Conservation (phyloP, 2,888 invertebrate genomes). For the Hypsopygia costalis region DNA sequence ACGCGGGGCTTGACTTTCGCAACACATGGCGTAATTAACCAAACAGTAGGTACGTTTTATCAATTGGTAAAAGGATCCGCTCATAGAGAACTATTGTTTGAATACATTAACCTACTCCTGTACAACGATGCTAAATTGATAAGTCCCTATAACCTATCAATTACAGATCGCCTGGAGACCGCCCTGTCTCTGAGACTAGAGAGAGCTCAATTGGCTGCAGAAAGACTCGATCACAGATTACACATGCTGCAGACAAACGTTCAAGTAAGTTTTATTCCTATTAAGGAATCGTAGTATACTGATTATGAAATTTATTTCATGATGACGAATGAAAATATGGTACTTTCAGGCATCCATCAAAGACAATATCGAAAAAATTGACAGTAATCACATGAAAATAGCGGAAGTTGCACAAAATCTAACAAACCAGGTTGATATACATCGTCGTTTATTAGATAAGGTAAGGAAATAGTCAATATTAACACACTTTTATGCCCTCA, state of each 20-base stretch:
- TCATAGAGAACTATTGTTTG: conserved; percentile 24
- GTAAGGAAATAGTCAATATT: conserved; percentile 29
- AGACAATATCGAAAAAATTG: conserved; percentile 62
- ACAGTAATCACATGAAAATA: conserved; percentile 58
- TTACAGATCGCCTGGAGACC: conserved; percentile 70
- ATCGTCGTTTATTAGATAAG: conserved; percentile 65
- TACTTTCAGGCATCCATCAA: conserved; percentile 64
- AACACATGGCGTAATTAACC: conserved; percentile 60
- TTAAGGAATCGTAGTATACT: too few species aligned
- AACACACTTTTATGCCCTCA: too few species aligned
- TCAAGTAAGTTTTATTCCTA: conserved; percentile 42
- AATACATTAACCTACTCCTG: conserved; percentile 38
- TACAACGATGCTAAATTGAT: conserved; percentile 23
- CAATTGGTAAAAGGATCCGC: conserved; percentile 57
- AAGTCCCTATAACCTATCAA: conserved; percentile 25
- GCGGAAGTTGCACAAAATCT: conserved; percentile 59
- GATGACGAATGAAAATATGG: not conserved
- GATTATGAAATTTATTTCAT: not conserved
- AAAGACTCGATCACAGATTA: conserved; percentile 66
- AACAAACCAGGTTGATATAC: conserved; percentile 56
- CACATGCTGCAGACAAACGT: conserved; percentile 70
- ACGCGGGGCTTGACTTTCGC: conserved; percentile 56
- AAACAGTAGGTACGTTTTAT: conserved; percentile 55
- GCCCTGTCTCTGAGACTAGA: conserved; percentile 67
- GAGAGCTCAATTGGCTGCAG: conserved; percentile 72